A percentile compares a stretch with the other conserved stretches of the same genome.
Evolutionary conservation across 2,797 vertebrate genomes (phyloP).

Genomic region (Hipposideros larvatus): DNA sequence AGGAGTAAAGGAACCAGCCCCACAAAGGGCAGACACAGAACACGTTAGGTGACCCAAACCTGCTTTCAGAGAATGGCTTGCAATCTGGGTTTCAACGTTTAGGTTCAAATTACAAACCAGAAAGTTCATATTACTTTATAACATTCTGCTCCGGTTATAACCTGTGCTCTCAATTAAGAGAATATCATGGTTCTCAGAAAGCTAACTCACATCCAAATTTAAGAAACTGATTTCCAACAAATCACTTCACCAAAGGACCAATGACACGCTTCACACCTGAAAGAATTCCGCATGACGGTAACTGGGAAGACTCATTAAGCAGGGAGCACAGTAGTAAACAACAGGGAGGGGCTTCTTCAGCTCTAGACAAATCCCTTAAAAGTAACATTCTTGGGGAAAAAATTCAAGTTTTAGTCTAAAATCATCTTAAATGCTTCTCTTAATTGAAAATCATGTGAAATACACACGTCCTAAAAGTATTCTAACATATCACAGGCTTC

Average conservation of each 20-base stretch:
- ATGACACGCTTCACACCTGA: slow-evolving; percentile 75
- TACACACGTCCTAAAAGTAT: slow-evolving; percentile 72
- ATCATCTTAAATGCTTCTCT: slow-evolving; percentile 81
- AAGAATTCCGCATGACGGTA: slow-evolving; percentile 34
- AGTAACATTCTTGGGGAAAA: slow-evolving; percentile 77
- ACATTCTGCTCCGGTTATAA: background rate
- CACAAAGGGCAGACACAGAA: background rate
- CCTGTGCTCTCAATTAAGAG: background rate
- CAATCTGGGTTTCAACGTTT: slow-evolving; percentile 59
- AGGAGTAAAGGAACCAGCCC: background rate
- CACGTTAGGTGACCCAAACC: slow-evolving; percentile 57
- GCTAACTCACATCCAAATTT: slow-evolving; percentile 7
- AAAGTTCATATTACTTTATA: background rate
- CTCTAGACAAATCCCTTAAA: slow-evolving; percentile 80
- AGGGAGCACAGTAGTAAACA: slow-evolving; percentile 71
- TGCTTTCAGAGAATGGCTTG: slow-evolving; percentile 46
- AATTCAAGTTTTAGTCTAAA: slow-evolving; percentile 75
- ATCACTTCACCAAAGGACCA: slow-evolving; percentile 54
- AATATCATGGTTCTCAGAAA: slow-evolving; percentile 10
- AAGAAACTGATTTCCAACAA: slow-evolving; percentile 10
- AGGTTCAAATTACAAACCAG: slow-evolving; percentile 12
- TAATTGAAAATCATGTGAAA: slow-evolving; percentile 80
- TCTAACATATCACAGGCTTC: slow-evolving; percentile 80
- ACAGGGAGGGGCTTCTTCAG: slow-evolving; percentile 79
- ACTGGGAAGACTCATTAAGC: slow-evolving; percentile 66